Conservation (phyloP, 2,797 vertebrate species). For the Sebastes vulpes region DNA sequence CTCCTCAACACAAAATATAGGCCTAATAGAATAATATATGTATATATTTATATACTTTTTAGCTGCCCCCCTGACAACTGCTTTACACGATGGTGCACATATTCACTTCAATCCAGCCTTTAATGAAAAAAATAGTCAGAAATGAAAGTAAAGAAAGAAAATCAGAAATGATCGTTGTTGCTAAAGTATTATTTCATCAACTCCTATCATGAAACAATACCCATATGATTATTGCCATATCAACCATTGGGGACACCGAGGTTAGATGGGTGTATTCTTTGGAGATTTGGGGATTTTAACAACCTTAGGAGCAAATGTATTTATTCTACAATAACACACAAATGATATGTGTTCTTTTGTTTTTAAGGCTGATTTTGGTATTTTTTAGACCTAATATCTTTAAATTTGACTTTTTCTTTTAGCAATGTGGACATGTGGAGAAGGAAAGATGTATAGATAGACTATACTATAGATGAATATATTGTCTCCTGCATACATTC, state of each 20-base stretch:
- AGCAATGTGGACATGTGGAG: background rate
- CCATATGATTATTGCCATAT: background rate
- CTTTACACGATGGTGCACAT: background rate
- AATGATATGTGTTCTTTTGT: background rate
- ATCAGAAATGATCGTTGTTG: background rate
- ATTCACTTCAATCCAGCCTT: background rate
- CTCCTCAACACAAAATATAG: background rate
- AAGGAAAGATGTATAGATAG: too few species aligned
- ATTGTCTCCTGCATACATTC: slow-evolving; percentile 8
- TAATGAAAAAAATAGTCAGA: background rate
- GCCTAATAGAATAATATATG: background rate
- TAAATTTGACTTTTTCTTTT: background rate
- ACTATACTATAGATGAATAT: background rate
- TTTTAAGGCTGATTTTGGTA: background rate
- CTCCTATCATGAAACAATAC: background rate
- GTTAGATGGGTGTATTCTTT: background rate
- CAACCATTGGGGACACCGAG: background rate
- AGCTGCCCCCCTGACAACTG: too few species aligned
- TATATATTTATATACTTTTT: background rate
- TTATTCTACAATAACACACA: background rate
- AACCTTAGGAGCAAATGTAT: background rate
- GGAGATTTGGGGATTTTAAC: background rate
- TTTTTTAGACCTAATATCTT: background rate
- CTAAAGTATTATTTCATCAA: background rate
- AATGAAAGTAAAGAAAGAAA: background rate